These are phyloP conservation scores for Drosophila acutilabella DNA, from an alignment of 2,888 invertebrate genomes.

Conservation along the genomic window DNA sequence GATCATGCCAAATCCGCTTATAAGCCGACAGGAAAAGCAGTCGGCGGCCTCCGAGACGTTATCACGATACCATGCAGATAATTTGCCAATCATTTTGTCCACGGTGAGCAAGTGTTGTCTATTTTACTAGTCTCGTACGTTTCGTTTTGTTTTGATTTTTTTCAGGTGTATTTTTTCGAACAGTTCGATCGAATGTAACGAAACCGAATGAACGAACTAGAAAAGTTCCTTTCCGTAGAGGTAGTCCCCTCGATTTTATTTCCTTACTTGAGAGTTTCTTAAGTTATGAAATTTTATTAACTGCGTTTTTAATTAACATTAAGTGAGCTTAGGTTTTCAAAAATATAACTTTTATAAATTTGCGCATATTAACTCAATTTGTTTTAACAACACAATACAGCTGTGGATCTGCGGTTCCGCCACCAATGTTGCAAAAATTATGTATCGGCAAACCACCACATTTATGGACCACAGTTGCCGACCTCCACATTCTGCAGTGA, in stretches of 20 bases:
- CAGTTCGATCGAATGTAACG: slow-evolving; percentile 19
- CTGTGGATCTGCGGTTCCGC: not conserved
- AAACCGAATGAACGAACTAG: slow-evolving; percentile 14
- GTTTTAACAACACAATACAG: not conserved
- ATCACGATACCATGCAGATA: slow-evolving; percentile 64
- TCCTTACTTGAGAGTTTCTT: no score
- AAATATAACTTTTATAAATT: no score
- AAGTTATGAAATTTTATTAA: no score
- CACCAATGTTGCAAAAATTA: slow-evolving; percentile 13
- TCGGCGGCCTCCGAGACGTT: slow-evolving; percentile 81
- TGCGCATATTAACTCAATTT: not conserved
- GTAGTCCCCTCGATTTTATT: not conserved
- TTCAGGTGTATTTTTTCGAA: slow-evolving; percentile 15
- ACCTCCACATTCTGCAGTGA: slow-evolving; percentile 55
- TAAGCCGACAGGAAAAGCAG: slow-evolving; percentile 87
- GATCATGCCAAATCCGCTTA: slow-evolving; percentile 87
- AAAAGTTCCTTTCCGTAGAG: not conserved
- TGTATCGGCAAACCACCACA: slow-evolving; percentile 30
- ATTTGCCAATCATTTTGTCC: slow-evolving; percentile 63
- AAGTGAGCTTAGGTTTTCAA: no score
- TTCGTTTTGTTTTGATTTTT: slow-evolving; percentile 5
- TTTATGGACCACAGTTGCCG: slow-evolving; percentile 34
- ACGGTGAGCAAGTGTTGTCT: slow-evolving; percentile 4
- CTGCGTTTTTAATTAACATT: no score
- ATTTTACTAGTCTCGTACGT: slow-evolving; percentile 3